phyloP scores from a whole-genome alignment of 2,888 invertebrate species.

The Automeris io region DNA sequence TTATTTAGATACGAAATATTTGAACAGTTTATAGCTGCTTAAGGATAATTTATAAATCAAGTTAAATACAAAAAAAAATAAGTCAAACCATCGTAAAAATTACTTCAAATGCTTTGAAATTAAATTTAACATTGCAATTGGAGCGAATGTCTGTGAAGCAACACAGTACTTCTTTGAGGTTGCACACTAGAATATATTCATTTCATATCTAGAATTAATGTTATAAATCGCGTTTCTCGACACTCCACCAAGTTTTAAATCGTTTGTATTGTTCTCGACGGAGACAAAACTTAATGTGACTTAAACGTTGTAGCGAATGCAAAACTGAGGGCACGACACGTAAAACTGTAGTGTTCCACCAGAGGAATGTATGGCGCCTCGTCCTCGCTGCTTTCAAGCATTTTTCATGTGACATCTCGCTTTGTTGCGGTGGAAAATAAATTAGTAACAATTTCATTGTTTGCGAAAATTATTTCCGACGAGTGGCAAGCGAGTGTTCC shows the following conservation, averaged over 20 bases:
- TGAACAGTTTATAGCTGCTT: no score
- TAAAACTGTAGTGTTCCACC: conserved; percentile 51
- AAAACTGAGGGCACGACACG: conserved; percentile 54
- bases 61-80: no score
- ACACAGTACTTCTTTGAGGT: conserved; percentile 32
- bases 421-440: conserved; percentile 75
- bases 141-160: conserved; percentile 40
- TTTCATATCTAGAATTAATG: conserved; percentile 59
- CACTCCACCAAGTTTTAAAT: conserved; percentile 49
- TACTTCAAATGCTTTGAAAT: conserved; percentile 18
- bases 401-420: conserved; percentile 75
- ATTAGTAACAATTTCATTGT: conserved; percentile 76
- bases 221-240: conserved; percentile 54
- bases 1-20: no score
- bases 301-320: conserved; percentile 57
- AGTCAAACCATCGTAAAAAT: conserved; percentile 13
- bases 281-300: conserved; percentile 61
- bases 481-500: conserved; percentile 26
- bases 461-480: conserved; percentile 59
- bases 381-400: conserved; percentile 50
- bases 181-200: conserved; percentile 50
- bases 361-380: conserved; percentile 63
- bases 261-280: conserved; percentile 53
- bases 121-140: conserved; percentile 49
- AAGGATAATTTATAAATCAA: no score